Conservation (phyloP, 2,797 vertebrate genomes). For the Cossypha caffra region DNA sequence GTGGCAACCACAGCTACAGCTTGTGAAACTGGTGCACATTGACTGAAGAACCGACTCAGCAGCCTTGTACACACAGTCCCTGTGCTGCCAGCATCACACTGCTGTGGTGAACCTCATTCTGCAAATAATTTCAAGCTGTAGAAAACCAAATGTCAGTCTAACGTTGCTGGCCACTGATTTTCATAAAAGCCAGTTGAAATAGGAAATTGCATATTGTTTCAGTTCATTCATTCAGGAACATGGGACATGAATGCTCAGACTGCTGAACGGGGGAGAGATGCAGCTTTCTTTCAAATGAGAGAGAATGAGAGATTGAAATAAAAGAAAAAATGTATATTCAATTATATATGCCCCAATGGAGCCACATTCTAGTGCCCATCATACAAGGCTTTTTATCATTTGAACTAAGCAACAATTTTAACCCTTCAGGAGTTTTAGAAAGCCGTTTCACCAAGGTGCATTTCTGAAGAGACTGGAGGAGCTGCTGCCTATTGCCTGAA, state of each 20-base stretch:
- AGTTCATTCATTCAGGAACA: not conserved
- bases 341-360: not conserved
- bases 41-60: not conserved
- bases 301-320: not conserved
- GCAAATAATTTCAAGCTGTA: not conserved
- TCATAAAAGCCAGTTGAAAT: not conserved
- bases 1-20: not conserved
- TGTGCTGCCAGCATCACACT: too few species aligned
- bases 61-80: not conserved
- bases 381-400: not conserved
- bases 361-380: not conserved
- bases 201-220: not conserved
- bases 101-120: not conserved
- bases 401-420: not conserved
- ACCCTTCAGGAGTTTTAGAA: not conserved
- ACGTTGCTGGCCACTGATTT: not conserved
- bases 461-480: not conserved
- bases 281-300: not conserved
- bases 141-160: not conserved
- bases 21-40: not conserved
- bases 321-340: not conserved
- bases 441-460: not conserved
- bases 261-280: not conserved
- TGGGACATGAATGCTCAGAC: accelerated
- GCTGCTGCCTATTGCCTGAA: not conserved